Evolutionary conservation across 2,113 vertebrate genomes (phyloP), one percentile per base, ranked within the genome.

Genomic region (Melanerpes aurifrons): DNA sequence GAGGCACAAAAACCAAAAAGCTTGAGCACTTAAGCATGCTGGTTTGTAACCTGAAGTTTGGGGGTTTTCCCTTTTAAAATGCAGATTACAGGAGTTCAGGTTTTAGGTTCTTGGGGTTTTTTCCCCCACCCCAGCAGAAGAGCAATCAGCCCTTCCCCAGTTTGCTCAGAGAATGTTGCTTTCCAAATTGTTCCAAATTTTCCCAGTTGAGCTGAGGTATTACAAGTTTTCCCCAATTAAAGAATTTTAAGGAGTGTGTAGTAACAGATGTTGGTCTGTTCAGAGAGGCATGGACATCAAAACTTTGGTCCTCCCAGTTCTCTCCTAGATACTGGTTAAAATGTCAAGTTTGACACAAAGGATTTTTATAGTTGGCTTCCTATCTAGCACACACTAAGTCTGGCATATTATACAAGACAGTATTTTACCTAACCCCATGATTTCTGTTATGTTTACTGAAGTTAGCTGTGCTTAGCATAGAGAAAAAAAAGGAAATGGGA

Each of bases 1-100:
- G 95, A 97, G 96, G 95, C 96, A 96, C 90, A 95, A 68, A 68
- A 95, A 43, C 12, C 43, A 50, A 50, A 22, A 94, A 97, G 73
- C 47, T 31, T 66, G 68, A 95, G 66, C 94, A 95, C 92, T 93
- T 92, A 40, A 92, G 77, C 43, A 74, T 20, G 35, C 53, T 12
- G 32, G 76, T 96, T 94, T 59, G 8, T 69, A 92, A 53, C 59
- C 56, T 7, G 3, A 57, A 17, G 53, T 48, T 69, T 25, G 45
- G 40, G 40, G 40, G 56, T 25, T 31, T 66, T 22, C 22, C 62
- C 62, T 73, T 80, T 71, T 32, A 58, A 84, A 91, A 93, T 4
- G 69, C 17, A 83, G 37, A 9, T 17, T 17, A 53, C 0, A 82
- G 29, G 32, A 90, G 87, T 53, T 79, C 47, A 70, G 74, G 62